These are phyloP conservation scores for Leucophenga varia DNA, from an alignment of 1,140 invertebrate species.

Conservation along the genomic window DNA sequence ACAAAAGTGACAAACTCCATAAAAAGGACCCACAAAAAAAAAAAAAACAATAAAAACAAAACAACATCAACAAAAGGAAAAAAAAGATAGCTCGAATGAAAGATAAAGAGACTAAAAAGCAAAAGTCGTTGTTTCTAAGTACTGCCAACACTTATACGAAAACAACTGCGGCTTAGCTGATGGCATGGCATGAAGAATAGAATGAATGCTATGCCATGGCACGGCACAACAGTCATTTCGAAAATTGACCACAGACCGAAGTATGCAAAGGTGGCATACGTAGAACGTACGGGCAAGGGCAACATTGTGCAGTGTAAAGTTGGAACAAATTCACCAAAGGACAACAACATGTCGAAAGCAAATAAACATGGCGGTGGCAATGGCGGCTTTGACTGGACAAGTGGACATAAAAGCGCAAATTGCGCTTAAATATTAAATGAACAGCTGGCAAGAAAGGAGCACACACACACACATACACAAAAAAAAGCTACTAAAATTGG, in stretches of 20 bases:
- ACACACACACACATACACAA: conserved; percentile 13
- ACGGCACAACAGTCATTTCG: conserved; percentile 31
- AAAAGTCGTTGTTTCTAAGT: no score
- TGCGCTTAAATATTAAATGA: conserved; percentile 56
- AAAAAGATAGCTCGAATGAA: no score
- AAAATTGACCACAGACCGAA: conserved; percentile 47
- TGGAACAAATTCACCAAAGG: background rate
- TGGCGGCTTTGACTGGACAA: no score
- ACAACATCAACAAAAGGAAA: no score
- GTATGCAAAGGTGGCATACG: background rate
- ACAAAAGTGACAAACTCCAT: conserved; percentile 21
- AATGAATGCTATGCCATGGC: background rate
- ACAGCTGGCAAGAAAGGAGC: no score
- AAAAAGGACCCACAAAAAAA: no score
- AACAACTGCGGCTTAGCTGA: no score
- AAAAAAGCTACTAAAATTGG: conserved; percentile 8
- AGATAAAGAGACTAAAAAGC: no score
- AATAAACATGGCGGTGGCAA: background rate
- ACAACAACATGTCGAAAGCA: conserved; percentile 6
- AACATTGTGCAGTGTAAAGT: background rate
- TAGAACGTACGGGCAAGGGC: background rate
- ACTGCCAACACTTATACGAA: conserved; percentile 3
- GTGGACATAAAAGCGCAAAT: conserved; percentile 29
- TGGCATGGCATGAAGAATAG: background rate
- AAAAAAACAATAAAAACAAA: no score